A percentile compares a stretch with the other conserved stretches of the same genome.
Evolutionary conservation across 2,113 vertebrate genomes (phyloP).

Genomic region (Coptodon bakossiorum): DNA sequence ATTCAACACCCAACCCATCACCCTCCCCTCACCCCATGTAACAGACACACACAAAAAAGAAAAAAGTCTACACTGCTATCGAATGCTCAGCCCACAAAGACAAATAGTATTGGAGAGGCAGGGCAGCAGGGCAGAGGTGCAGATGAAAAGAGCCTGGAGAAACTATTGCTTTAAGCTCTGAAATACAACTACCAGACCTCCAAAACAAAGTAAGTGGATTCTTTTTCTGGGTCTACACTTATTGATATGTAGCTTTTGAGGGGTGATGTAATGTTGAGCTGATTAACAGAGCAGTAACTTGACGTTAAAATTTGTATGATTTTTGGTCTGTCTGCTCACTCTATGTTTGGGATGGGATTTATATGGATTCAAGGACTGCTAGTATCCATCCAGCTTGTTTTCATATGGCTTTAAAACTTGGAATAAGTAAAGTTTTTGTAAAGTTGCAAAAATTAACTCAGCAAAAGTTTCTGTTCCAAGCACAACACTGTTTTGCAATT

Average conservation of each 20-base stretch:
- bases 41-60: constrained; percentile 24
- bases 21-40: constrained; percentile 38
- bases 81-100: constrained; percentile 64
- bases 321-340: background rate
- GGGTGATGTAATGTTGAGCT: background rate
- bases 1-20: constrained; percentile 54
- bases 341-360: background rate
- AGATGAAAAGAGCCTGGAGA: constrained; percentile 65
- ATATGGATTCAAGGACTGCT: background rate
- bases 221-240: background rate
- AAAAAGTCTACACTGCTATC: constrained; percentile 51
- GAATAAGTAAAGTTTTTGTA: background rate
- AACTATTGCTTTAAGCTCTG: constrained; percentile 54
- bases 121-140: constrained; percentile 58
- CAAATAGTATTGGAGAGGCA: constrained; percentile 56
- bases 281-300: background rate
- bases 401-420: background rate
- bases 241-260: background rate
- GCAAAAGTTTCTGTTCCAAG: background rate
- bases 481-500: constrained; percentile 14
- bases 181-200: constrained; percentile 66
- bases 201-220: constrained; percentile 69
- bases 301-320: background rate
- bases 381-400: background rate
- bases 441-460: background rate